Evolutionary conservation across 2,888 invertebrate species (phyloP).

Genomic region (Harpalus rubripes): DNA sequence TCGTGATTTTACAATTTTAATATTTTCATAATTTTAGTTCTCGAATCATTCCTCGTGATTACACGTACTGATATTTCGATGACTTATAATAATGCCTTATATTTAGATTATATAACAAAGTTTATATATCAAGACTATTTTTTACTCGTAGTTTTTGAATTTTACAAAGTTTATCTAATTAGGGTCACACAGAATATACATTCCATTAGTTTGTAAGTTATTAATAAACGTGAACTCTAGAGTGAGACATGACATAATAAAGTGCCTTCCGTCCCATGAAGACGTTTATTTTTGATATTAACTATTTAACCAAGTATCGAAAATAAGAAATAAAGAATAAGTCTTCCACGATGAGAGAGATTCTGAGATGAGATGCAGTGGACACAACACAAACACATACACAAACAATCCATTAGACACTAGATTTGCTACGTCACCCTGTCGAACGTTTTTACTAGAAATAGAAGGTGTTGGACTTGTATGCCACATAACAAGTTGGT

Average conservation of each 20-base stretch:
- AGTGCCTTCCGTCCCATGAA: conserved; percentile 51
- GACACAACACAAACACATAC: conserved; percentile 38
- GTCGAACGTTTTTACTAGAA: conserved; percentile 29
- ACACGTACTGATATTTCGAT: conserved; percentile 54
- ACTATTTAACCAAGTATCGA: conserved; percentile 42
- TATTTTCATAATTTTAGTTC: conserved; percentile 14
- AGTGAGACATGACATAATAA: conserved; percentile 46
- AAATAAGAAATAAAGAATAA: conserved; percentile 20
- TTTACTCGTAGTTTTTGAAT: conserved; percentile 58
- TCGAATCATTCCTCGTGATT: conserved; percentile 41
- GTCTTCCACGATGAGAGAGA: conserved; percentile 53
- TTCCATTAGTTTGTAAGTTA: conserved; percentile 61
- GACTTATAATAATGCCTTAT: conserved; percentile 40
- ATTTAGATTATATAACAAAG: conserved; percentile 46
- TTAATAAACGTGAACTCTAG: conserved; percentile 40
- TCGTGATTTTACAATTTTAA: conserved; percentile 11
- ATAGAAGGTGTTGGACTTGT: conserved; percentile 63
- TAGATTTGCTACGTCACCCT: conserved; percentile 30
- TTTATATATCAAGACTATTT: conserved; percentile 59
- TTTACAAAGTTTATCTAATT: conserved; percentile 62
- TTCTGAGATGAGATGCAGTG: conserved; percentile 55
- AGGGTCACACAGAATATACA: conserved; percentile 56
- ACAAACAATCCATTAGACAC: neutral
- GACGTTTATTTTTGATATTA: conserved; percentile 61
- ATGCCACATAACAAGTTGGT: conserved; percentile 60